Percentiles rank a stretch among this genome's conserved stretches.
Conservation (phyloP, 2,888 invertebrate species). For the Drosophila nr. medialis region DNA sequence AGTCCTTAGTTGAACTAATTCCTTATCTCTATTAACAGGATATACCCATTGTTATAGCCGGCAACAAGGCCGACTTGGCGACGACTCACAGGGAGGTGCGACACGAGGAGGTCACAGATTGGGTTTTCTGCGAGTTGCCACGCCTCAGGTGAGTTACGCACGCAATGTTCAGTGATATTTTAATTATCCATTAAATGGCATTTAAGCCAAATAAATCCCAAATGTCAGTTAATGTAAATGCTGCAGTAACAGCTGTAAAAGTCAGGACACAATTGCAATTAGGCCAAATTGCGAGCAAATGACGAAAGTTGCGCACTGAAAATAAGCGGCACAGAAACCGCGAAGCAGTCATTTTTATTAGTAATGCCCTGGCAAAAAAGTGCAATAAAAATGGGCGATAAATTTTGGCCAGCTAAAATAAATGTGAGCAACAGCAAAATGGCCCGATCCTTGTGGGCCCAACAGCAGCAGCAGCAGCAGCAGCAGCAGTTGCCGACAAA, state of each 20-base stretch:
- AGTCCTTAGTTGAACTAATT: conserved; percentile 42
- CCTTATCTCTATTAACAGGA: conserved; percentile 86
- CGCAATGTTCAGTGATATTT: conserved; percentile 13
- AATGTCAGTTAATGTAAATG: conserved; percentile 21
- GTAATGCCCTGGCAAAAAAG: conserved; percentile 41
- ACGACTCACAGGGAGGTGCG: conserved; percentile 89
- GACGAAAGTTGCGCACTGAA: conserved; percentile 40
- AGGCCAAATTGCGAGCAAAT: conserved; percentile 40
- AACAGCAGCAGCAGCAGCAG: conserved; percentile 14
- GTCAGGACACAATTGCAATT: conserved; percentile 54
- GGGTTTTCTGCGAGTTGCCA: conserved; percentile 91
- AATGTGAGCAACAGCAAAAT: conserved; percentile 28
- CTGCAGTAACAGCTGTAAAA: conserved; percentile 5
- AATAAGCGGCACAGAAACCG: conserved; percentile 44
- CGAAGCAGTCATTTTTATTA: conserved; percentile 55
- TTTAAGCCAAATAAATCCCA: conserved; percentile 20
- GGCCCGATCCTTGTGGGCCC: conserved; percentile 8
- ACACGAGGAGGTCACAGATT: conserved; percentile 92
- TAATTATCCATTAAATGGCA: conserved; percentile 32
- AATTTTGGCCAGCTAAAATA: conserved; percentile 43
- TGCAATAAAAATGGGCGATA: conserved; percentile 60
- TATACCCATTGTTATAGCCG: conserved; percentile 94
- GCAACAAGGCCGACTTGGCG: conserved; percentile 93
- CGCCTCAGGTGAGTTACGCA: conserved; percentile 87
- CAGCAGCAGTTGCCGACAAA: conserved; percentile 37